A percentile compares a stretch with the other conserved stretches of the same genome.
phyloP scores from a whole-genome alignment of 2,113 vertebrate species.

The Piprites chloris region DNA sequence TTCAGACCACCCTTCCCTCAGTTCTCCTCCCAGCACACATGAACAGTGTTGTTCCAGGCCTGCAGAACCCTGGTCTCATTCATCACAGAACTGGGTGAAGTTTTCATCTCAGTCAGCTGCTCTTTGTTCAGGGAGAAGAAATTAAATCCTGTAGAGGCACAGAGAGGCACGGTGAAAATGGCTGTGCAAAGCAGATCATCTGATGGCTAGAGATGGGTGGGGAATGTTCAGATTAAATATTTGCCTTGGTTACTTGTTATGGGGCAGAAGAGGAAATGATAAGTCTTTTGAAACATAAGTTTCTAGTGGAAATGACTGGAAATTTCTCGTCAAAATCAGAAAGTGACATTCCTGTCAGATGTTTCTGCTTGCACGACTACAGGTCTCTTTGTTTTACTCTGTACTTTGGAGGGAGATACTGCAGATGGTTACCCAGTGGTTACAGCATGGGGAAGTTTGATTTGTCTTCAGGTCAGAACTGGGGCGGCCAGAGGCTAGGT shows the following conservation, averaged over 20 bases:
- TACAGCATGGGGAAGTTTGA: background rate
- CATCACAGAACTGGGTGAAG: background rate
- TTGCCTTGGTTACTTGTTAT: background rate
- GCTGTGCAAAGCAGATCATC: background rate
- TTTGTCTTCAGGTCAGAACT: background rate
- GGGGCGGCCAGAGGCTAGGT: background rate
- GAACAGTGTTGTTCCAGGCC: background rate
- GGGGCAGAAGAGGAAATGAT: background rate
- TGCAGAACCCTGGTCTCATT: fast-evolving
- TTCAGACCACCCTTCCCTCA: background rate
- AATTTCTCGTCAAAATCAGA: background rate
- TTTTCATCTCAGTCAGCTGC: background rate
- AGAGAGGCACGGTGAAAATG: background rate
- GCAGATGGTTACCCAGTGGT: background rate
- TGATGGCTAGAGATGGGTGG: background rate
- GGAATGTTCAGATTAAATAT: background rate
- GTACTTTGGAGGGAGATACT: background rate
- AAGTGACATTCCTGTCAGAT: background rate
- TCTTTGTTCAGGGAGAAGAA: background rate
- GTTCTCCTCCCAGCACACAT: background rate
- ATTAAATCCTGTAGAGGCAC: background rate
- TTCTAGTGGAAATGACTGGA: background rate
- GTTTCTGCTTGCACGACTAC: background rate
- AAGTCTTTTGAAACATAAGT: background rate
- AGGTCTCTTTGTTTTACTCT: background rate